These are phyloP conservation scores for Albula goreensis DNA, from an alignment of 2,113 vertebrate species.

Conservation along the genomic window DNA sequence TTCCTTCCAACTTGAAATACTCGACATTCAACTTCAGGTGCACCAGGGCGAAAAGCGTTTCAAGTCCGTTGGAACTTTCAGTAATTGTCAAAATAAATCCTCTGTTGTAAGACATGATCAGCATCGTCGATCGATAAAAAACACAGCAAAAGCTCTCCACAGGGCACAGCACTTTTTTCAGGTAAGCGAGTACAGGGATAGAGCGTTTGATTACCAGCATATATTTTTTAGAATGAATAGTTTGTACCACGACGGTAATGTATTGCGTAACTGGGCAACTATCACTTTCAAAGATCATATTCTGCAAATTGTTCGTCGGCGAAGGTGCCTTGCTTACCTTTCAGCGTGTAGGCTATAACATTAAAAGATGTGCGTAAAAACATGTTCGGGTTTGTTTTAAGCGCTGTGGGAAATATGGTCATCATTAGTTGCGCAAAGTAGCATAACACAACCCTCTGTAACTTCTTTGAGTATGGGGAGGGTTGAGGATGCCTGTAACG, in stretches of 20 bases:
- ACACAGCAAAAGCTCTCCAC: background rate
- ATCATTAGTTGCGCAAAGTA: background rate
- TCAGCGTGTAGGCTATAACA: too few relatives aligned
- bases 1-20: background rate
- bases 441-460: background rate
- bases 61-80: background rate
- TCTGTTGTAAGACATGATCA: background rate
- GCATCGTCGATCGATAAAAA: background rate
- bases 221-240: too few relatives aligned
- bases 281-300: too few relatives aligned
- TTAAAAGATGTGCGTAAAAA: background rate
- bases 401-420: background rate
- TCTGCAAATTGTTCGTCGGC: too few relatives aligned
- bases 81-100: background rate
- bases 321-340: too few relatives aligned
- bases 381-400: background rate
- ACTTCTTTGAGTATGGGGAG: background rate
- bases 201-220: too few relatives aligned
- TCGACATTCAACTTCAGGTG: slow-evolving; percentile 6
- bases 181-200: too few relatives aligned
- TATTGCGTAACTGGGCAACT: too few relatives aligned
- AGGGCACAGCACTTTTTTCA: background rate
- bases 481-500: too few relatives aligned
- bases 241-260: too few relatives aligned
- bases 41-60: background rate